Base-by-base conservation (phyloP, 2,797 vertebrate species). In the Pangasius krempfi region DNA sequence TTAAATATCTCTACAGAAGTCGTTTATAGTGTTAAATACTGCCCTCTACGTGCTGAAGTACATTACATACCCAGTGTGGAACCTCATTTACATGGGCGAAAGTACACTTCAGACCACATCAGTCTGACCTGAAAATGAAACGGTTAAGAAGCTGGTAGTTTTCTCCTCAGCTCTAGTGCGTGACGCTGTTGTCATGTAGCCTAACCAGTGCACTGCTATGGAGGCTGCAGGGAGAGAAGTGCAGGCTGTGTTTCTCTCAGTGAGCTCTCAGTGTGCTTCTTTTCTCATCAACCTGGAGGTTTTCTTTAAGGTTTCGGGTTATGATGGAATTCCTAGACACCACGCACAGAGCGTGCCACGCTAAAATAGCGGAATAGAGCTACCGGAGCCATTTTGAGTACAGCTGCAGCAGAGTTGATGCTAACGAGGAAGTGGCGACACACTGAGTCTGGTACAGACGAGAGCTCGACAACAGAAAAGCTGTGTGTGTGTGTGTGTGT, bases 401-500 rank as follows among this genome's bases (percentile, higher is more conserved):
- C 25, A 66, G 33, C 44, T 80, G 90, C 89, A 84, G 89, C 76
- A 84, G 52, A 64, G 37, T 52, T 73, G 85, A 86, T 44, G 86
- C 89, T 62, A 54, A 52, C 86, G 85, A 89, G 90, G 92, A 92
- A 92, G 91, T 92, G 87, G 88, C 81, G 87, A 88, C 64, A 75
- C 73, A 70, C 70, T 88, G 75, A 56, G 72, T 72, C 37, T 78
- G 78, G 70, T 40, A 66, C 30, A 16, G 60, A 30, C 81, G 86
- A n/a, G 68, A 84, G 85, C 62, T 68, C 85, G 70, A 56, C 30
- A 33, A 25, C 16, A 66, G 70, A 83, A 76, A 91, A 60, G 52
- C 64, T 47, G 58, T 82, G 50, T 52, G 81, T 54, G 8, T 47
- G 44, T 47, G 40, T 44, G 8, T 47, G 44, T 47, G 44, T 47